phyloP scores from a whole-genome alignment of 2,888 invertebrate genomes.

The Bembecia ichneumoniformis region DNA sequence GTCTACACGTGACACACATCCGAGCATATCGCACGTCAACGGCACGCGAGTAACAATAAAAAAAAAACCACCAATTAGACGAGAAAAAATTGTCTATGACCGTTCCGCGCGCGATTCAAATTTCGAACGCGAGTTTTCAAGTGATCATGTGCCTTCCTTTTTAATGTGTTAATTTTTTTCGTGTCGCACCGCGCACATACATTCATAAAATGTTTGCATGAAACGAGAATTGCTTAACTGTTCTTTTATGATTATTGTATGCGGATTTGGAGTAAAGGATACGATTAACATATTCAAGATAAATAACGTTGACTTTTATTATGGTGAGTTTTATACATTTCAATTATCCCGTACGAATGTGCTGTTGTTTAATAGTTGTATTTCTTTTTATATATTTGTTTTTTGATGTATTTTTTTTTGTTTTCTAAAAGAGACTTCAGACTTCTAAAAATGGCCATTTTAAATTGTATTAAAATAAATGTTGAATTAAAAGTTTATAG shows the following conservation, averaged over 20 bases:
- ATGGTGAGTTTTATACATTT: constrained; percentile 18
- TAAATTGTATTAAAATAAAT: too few species aligned
- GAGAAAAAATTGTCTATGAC: constrained; percentile 22
- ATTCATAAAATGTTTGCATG: neutral
- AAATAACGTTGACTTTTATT: constrained; percentile 11
- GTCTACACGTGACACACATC: constrained; percentile 16
- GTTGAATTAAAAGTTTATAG: too few species aligned
- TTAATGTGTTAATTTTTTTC: constrained; percentile 20
- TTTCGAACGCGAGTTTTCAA: constrained; percentile 22
- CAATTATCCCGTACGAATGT: neutral
- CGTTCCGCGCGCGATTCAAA: constrained; percentile 16
- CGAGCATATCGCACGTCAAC: constrained; percentile 18
- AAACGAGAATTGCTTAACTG: constrained; percentile 5
- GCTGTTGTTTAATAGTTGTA: too few species aligned
- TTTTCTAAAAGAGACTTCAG: too few species aligned
- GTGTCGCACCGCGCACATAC: neutral
- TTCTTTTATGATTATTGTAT: constrained; percentile 10
- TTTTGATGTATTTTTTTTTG: too few species aligned
- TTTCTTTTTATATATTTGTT: too few species aligned
- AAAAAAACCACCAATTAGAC: constrained; percentile 21
- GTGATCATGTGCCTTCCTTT: constrained; percentile 21
- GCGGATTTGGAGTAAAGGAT: constrained; percentile 7
- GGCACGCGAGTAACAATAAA: constrained; percentile 32
- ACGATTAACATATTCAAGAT: constrained; percentile 7
- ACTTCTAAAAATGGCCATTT: too few species aligned